A percentile compares a stretch with the other conserved stretches of the same genome.
These are phyloP conservation scores for Ptychodera flava DNA, from an alignment of 35 echinoderm and acorn worm genomes.

Conservation along the genomic window DNA sequence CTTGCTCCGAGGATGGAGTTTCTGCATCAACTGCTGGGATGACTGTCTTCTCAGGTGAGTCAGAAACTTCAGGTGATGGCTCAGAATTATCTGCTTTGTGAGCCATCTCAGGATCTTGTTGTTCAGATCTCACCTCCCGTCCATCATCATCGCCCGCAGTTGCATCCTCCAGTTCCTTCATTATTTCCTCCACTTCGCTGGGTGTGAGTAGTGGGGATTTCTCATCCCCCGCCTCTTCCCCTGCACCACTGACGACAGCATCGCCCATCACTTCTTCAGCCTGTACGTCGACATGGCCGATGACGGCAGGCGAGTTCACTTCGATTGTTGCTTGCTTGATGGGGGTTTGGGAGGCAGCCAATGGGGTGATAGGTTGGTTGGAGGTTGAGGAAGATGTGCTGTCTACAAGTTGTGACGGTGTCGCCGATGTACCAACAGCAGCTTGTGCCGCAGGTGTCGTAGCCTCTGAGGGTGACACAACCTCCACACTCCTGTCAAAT, in stretches of 20 bases:
- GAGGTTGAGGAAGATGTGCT: background rate
- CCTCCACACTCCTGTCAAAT: background rate
- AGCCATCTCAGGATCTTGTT: background rate
- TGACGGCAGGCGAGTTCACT: background rate
- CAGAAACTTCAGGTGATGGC: background rate
- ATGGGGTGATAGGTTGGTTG: background rate
- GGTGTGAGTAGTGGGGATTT: background rate
- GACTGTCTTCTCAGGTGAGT: background rate
- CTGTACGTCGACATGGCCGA: background rate
- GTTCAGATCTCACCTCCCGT: background rate
- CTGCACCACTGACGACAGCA: background rate
- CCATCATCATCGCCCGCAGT: too few species aligned
- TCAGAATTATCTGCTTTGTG: background rate
- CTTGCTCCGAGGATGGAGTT: background rate
- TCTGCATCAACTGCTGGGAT: background rate
- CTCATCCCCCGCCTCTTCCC: background rate
- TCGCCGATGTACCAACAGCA: background rate
- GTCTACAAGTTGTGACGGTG: background rate
- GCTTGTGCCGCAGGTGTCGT: background rate
- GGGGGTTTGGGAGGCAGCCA: background rate
- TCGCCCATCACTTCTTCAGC: background rate
- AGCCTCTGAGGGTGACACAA: background rate
- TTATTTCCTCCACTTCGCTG: background rate
- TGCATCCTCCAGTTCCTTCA: background rate
- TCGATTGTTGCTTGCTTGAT: background rate